Evolutionary conservation across 2,113 vertebrate species (phyloP), one percentile per base, ranked within the genome.

Genomic region (Pseudonaja textilis): DNA sequence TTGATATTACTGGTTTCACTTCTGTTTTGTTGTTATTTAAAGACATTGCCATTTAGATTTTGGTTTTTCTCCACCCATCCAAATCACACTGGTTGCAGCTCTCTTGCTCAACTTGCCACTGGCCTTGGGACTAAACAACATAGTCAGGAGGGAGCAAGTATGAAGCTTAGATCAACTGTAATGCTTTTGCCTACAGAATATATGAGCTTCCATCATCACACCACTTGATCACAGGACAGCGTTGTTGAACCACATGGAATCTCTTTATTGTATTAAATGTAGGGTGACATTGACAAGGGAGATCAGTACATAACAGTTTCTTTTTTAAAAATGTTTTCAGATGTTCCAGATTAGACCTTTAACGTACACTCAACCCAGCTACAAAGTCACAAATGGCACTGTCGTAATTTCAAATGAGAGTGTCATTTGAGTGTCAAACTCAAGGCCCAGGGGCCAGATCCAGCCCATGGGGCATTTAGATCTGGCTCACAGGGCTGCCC

Each of bases 1-100:
- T 88, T 93, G 85, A 59, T 47, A 50, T 16, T 90, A 64, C 93
- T 85, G n/a, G 57, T 34, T 95, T 95, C 94, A 94, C 89, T 92
- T 92, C 95, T 94, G 59, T 87, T 74, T 39, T 29, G 74, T 61
- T 94, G 87, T 50, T 91, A 45, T 87, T 94, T 85, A 54, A 87
- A 39, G 26, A 3, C 64, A 61, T 29, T 89, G 61, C 88, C 16
- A 61, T 25, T 20, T 45, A 0, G 0, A 22, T 61, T 3, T 5
- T 85, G 89, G 26, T 11, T n/a, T 94, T 69, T 90, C 39, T 91
- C 45, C 90, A 93, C 85, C 39, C 91, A 93, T 29, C 91, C 91
- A 52, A 20, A 47, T 1, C 0, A 4, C 25, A 20, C 0, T 14
- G 85, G n/a, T 57, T 89, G 23, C 57, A 91, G 87, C 1, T 56